Evolutionary conservation across 2,113 vertebrate species (phyloP), one percentile per base, ranked within the genome.

Genomic region (Ageneiosus marmoratus): DNA sequence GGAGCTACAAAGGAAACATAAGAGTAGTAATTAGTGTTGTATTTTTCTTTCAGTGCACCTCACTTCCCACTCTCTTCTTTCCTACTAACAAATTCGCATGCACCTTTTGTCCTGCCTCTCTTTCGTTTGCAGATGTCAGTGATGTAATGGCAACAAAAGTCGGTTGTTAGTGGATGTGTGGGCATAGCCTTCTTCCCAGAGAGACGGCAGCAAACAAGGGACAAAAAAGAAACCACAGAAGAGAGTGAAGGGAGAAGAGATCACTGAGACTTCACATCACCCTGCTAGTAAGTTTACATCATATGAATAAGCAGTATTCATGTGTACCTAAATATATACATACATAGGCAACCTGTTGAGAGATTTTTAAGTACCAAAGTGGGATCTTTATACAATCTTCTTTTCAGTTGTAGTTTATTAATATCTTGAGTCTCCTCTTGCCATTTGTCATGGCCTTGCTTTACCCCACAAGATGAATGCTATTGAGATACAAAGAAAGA

Each of bases 51-150:
- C 56, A 20, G 16, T 46, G 37, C 11, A 32, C 27, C 16, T 55
- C 29, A 1, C 18, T 11, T 8, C 24, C 9, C 65, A 5, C 20
- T 72, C 12, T 62, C 0, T 44, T 34, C 50, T 37, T 48, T 79
- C 63, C 24, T 55, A 62, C 29, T 37, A 34, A 86, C 67, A 69
- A 15, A 15, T 22, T 46, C 29, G 34, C 73, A 37, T 37, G 37
- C 75, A 56, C 51, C 58, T 41, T 55, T 53, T 77, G 79, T 56
- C 8, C 77, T 18, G 9, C 29, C 27, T 74, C 13, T 58, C 46
- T 51, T 46, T 84, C 44, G 15, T 84, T 82, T 82, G 37, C 85
- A 86, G 84, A 81, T 86, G 87, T 69, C 48, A 56, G 67, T 79
- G 58, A 73, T 75, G 24, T 81, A 74, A 87, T 65, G 34, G 48